These are phyloP conservation scores for Zelleria hepariella DNA, from an alignment of 2,888 invertebrate genomes.

Conservation along the genomic window DNA sequence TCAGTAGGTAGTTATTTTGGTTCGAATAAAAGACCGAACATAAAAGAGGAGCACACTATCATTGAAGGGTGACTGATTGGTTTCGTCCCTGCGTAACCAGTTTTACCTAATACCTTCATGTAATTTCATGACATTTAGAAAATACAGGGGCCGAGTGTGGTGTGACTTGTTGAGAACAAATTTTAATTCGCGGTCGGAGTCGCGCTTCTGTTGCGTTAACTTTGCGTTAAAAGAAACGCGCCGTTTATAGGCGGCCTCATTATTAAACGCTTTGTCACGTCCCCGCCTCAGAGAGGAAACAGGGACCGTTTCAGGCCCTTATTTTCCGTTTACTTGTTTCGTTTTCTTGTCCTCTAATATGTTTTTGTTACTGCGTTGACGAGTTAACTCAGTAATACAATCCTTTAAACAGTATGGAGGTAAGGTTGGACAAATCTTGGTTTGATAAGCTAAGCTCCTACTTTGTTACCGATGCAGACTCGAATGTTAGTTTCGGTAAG, in stretches of 20 bases:
- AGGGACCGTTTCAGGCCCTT: slow-evolving; percentile 17
- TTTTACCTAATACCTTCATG: too few species aligned
- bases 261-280: slow-evolving; percentile 48
- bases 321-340: slow-evolving; percentile 20
- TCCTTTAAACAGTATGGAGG: background rate
- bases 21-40: too few species aligned
- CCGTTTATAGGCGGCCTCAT: slow-evolving; percentile 28
- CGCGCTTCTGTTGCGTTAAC: background rate
- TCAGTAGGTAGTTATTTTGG: too few species aligned
- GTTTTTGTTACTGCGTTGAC: background rate
- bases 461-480: background rate
- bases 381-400: background rate
- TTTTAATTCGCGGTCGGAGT: too few species aligned
- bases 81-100: too few species aligned
- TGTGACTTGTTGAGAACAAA: too few species aligned
- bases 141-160: too few species aligned
- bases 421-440: background rate
- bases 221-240: background rate
- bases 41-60: too few species aligned
- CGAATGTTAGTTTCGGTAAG: too few species aligned
- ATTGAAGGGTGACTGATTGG: too few species aligned
- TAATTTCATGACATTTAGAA: too few species aligned
- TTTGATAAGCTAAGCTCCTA: background rate
- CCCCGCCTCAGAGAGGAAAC: slow-evolving; percentile 30
- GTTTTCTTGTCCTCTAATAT: slow-evolving; percentile 19